phyloP scores from a whole-genome alignment of 2,113 vertebrate species.

The Zingel zingel region DNA sequence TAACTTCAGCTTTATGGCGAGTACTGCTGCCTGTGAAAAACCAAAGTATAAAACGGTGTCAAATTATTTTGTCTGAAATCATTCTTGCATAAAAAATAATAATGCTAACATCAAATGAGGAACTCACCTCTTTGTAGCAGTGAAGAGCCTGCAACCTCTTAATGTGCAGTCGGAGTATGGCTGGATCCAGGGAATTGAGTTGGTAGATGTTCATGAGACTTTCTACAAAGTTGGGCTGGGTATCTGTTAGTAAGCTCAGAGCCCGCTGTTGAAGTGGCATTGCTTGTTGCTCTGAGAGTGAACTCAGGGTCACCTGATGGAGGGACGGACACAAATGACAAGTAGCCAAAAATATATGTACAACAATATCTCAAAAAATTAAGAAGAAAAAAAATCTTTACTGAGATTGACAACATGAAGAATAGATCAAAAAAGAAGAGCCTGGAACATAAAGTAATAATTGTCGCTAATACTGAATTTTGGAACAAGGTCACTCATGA shows the following conservation, averaged over 20 bases:
- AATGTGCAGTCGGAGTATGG: constrained; percentile 67
- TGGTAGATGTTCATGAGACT: constrained; percentile 77
- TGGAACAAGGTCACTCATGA: background rate
- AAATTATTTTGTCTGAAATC: background rate
- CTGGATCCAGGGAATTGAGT: constrained; percentile 72
- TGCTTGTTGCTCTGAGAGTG: constrained; percentile 54
- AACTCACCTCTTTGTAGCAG: constrained; percentile 79
- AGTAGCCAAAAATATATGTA: background rate
- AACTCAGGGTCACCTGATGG: constrained; percentile 65
- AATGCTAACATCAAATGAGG: background rate
- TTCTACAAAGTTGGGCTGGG: constrained; percentile 69
- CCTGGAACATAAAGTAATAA: background rate
- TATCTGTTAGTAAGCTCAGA: constrained; percentile 70
- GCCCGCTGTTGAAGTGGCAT: constrained; percentile 72
- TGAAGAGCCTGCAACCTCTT: constrained; percentile 56
- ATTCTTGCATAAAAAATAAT: background rate
- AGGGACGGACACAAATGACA: background rate
- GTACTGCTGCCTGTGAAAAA: constrained; percentile 81
- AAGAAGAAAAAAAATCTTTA: background rate
- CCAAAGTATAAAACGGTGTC: background rate
- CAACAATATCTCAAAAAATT: background rate
- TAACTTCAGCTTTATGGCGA: constrained; percentile 85
- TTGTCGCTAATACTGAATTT: background rate
- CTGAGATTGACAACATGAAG: background rate
- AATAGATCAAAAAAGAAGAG: background rate